Evolutionary conservation across 2,797 vertebrate genomes (phyloP).

Genomic region (Hypotaenidia okinawae): DNA sequence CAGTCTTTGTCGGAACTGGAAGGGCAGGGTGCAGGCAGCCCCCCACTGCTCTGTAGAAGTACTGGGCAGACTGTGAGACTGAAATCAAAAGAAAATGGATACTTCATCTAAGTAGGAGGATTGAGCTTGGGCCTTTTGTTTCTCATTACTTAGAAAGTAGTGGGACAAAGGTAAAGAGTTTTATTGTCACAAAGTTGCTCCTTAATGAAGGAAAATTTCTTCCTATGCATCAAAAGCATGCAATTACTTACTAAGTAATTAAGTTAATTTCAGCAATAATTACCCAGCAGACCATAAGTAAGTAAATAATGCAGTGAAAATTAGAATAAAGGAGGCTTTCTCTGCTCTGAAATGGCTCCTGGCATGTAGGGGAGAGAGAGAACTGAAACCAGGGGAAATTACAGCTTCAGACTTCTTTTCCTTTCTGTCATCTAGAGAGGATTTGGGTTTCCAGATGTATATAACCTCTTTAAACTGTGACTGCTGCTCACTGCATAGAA

Average conservation of each 20-base stretch:
- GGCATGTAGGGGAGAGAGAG: neutral
- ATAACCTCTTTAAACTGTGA: neutral
- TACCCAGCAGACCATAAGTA: neutral
- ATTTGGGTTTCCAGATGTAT: neutral
- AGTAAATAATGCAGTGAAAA: neutral
- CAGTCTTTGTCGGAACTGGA: neutral
- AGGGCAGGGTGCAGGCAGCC: neutral
- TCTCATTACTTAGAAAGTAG: neutral
- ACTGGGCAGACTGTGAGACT: neutral
- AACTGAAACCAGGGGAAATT: neutral
- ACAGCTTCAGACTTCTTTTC: neutral
- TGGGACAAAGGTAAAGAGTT: neutral
- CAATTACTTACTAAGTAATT: slow-evolving; percentile 16
- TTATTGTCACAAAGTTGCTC: neutral
- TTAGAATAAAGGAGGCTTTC: slow-evolving; percentile 18
- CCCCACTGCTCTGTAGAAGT: neutral
- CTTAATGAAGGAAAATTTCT: neutral
- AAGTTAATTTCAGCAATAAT: slow-evolving; percentile 37
- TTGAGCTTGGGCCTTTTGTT: neutral
- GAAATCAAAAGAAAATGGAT: neutral
- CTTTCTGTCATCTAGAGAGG: neutral
- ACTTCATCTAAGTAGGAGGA: neutral
- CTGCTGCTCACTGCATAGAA: neutral
- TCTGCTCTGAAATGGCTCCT: neutral
- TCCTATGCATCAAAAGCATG: neutral